Conservation (phyloP, 2,888 invertebrate species). For the Chrysotoxum bicinctum region DNA sequence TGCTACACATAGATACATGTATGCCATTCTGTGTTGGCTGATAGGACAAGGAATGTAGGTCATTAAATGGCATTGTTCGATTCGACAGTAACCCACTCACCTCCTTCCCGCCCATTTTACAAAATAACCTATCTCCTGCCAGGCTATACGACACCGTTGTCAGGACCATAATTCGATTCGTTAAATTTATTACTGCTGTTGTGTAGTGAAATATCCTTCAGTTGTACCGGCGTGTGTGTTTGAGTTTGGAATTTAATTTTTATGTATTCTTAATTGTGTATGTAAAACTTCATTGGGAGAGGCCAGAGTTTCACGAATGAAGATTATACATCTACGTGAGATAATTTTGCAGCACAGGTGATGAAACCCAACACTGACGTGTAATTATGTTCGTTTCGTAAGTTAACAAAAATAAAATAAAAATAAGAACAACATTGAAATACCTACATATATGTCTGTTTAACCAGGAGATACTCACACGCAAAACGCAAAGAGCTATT, state of each 20-base stretch:
- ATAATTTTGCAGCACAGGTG: conserved; percentile 45
- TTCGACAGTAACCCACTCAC: not conserved
- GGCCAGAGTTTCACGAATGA: conserved; percentile 27
- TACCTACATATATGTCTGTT: not conserved
- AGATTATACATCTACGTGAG: conserved; percentile 53
- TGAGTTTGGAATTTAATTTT: conserved; percentile 8
- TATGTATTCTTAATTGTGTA: conserved; percentile 64
- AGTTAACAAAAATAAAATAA: not conserved
- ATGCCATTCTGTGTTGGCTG: not conserved
- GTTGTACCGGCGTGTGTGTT: not conserved
- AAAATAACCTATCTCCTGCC: not conserved
- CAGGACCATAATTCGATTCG: conserved; percentile 47
- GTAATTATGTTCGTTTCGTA: conserved; percentile 36
- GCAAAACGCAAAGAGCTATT: not conserved
- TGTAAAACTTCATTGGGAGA: conserved; percentile 30
- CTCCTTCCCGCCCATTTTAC: not conserved
- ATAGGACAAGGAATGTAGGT: conserved; percentile 30
- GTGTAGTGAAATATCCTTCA: not conserved
- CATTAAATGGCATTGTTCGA: conserved; percentile 41
- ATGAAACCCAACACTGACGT: conserved; percentile 25
- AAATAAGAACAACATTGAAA: not conserved
- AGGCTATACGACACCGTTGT: not conserved
- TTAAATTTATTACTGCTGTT: conserved; percentile 63
- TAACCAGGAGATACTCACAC: not conserved
- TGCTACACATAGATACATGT: not conserved